Evolutionary conservation across 1,140 invertebrate genomes (phyloP), one percentile per base, ranked within the genome.

Genomic region (Drosophila ohnishii): DNA sequence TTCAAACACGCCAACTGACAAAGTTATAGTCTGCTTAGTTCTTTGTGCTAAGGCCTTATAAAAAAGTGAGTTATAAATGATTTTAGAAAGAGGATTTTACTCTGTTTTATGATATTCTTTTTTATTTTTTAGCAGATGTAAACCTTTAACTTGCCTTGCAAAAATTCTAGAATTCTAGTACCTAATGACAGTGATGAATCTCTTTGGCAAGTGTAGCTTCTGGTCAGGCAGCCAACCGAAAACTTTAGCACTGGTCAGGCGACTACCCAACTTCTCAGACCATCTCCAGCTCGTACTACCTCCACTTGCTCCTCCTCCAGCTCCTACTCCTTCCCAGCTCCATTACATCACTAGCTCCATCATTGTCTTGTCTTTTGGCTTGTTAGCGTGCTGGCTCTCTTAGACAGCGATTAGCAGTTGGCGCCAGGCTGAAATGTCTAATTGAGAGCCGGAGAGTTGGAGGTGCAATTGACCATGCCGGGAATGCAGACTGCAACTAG

Each of bases 1-100:
- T 85, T 88, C 71, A 73, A 79, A 62, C 84, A 88, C 83, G 83
- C 78, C 66, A 72, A 56, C 55, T 66, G 37, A 37, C 58, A 51
- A 34, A 19, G 65, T 32, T 63, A 16, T 42, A 25, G 30, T 35
- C 39, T 44, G 37, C 19, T 11, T 13, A 22, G 16, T 13, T 16
- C 9, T 10, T 11, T 7, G 10, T 30, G 11, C n/a, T 7, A 22
- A 53, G 3, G 14, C 32, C 14, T 50, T n/a, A 50, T 11, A 11
- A 16, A 1, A n/a, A 19, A 19, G 6, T 6, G 48, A 32, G 28
- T 32, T 32, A 16, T 16, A 19, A 50, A 1, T n/a, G 8, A 16
- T 48, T 51, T 34, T 8, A 19, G 3, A 2, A 16, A 10, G 16
- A 13, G 5, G 9, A 19, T 16, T 19, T 7, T 14, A 13, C 30